phyloP scores from a whole-genome alignment of 2,113 vertebrate species.

The Oryzias woworae region DNA sequence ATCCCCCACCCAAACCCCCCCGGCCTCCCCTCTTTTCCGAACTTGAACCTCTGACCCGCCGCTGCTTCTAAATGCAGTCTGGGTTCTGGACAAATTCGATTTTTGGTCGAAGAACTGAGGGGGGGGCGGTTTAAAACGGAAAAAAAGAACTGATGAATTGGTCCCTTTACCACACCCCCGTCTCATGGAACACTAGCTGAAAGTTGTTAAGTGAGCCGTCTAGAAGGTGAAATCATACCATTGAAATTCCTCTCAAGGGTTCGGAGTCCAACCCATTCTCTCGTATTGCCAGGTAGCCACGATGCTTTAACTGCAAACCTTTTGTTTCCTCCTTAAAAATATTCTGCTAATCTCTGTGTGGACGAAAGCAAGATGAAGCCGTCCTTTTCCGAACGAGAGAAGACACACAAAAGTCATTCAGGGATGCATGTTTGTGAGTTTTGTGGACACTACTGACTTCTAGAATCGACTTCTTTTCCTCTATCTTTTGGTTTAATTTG shows the following conservation, averaged over 20 bases:
- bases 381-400: slow-evolving; percentile 66
- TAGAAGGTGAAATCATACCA: slow-evolving; percentile 55
- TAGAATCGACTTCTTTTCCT: slow-evolving; percentile 61
- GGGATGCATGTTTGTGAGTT: slow-evolving; percentile 81
- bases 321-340: slow-evolving; percentile 69
- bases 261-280: slow-evolving; percentile 62
- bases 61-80: slow-evolving; percentile 58
- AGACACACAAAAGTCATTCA: slow-evolving; percentile 78
- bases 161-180: slow-evolving; percentile 47
- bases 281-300: slow-evolving; percentile 72
- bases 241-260: slow-evolving; percentile 62
- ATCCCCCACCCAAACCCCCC: slow-evolving; percentile 51
- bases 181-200: slow-evolving; percentile 53
- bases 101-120: slow-evolving; percentile 39
- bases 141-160: slow-evolving; percentile 35
- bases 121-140: slow-evolving; percentile 51
- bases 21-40: slow-evolving; percentile 48
- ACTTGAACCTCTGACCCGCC: slow-evolving; percentile 52
- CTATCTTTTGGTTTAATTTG: slow-evolving; percentile 61
- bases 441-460: slow-evolving; percentile 74
- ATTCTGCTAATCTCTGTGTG: slow-evolving; percentile 64
- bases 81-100: slow-evolving; percentile 59
- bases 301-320: slow-evolving; percentile 72
- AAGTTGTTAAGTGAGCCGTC: slow-evolving; percentile 63
- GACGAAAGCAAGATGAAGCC: slow-evolving; percentile 67